Evolutionary conservation across 2,113 vertebrate genomes (phyloP), one percentile per base, ranked within the genome.

Genomic region (Struthidea cinerea): DNA sequence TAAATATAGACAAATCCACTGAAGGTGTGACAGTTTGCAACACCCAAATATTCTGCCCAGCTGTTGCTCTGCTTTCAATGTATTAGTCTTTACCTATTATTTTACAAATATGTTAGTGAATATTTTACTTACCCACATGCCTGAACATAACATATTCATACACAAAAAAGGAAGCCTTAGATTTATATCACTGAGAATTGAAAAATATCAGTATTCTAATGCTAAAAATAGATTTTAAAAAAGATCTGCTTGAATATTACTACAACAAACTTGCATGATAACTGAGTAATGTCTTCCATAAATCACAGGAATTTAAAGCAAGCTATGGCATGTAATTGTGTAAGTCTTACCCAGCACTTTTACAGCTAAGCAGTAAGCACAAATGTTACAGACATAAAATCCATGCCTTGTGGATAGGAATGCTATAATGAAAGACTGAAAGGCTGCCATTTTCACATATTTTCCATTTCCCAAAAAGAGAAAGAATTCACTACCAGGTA

Each of bases 261-360:
- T 59, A 21, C 15, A 63, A 78, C 21, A 91, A 84, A 86, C 16
- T 52, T 87, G n/a, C 20, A 22, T 37, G 32, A 17, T 57, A 93
- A 79, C 22, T 79, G 80, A 59, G 53, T 82, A 92, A 84, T 27
- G 8, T 23, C 33, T 94, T 46, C 46, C 39, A 94, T 50, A 96
- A 90, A 90, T 71, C 85, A 94, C 61, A 96, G 47, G 64, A 55
- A 84, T 53, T 82, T 30, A 92, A 95, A 94, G 69, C 69, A 94
- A 77, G 65, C 78, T 24, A 24, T 60, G 16, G 47, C 27, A 63
- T 47, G 16, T 33, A 89, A 74, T 87, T 75, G 19, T 47, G 52
- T 84, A 76, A 42, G 70, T 82, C 42, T 92, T 86, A 95, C 46
- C 63, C 71, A 87, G 35, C 27, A 93, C 87, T 94, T 69, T 92